These are phyloP conservation scores for Imbricaverruca yamaguchii DNA, from an alignment of 2,888 invertebrate genomes.

Conservation along the genomic window DNA sequence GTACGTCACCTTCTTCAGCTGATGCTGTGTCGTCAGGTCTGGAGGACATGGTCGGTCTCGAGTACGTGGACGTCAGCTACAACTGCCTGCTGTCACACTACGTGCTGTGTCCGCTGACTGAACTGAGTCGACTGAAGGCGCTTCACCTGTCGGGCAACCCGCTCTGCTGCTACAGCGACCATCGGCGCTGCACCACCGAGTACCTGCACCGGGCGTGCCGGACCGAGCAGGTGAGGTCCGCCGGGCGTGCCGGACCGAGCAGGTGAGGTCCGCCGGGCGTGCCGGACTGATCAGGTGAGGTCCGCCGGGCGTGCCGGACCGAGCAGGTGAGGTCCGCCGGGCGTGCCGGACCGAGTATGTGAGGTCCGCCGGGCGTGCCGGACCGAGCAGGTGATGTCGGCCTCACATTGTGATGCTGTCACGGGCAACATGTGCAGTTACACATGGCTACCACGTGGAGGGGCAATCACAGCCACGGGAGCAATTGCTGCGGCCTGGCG, in stretches of 20 bases:
- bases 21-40: slow-evolving; percentile 40
- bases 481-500: too few species aligned
- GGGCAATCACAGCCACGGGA: too few species aligned
- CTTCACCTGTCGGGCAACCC: slow-evolving; percentile 56
- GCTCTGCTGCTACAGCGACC: slow-evolving; percentile 53
- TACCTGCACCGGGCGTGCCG: slow-evolving; percentile 52
- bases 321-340: too few species aligned
- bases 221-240: slow-evolving; percentile 43
- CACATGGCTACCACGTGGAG: too few species aligned
- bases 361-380: too few species aligned
- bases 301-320: too few species aligned
- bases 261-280: too few species aligned
- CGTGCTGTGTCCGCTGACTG: slow-evolving; percentile 49
- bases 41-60: slow-evolving; percentile 48
- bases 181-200: slow-evolving; percentile 49
- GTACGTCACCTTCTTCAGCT: too few species aligned
- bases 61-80: slow-evolving; percentile 54
- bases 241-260: background rate
- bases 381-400: too few species aligned
- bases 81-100: slow-evolving; percentile 56
- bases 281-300: too few species aligned
- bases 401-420: background rate
- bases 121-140: slow-evolving; percentile 49
- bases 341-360: too few species aligned
- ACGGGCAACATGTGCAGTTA: background rate